phyloP scores from a whole-genome alignment of 2,888 invertebrate species.

The Branchellion lobata region DNA sequence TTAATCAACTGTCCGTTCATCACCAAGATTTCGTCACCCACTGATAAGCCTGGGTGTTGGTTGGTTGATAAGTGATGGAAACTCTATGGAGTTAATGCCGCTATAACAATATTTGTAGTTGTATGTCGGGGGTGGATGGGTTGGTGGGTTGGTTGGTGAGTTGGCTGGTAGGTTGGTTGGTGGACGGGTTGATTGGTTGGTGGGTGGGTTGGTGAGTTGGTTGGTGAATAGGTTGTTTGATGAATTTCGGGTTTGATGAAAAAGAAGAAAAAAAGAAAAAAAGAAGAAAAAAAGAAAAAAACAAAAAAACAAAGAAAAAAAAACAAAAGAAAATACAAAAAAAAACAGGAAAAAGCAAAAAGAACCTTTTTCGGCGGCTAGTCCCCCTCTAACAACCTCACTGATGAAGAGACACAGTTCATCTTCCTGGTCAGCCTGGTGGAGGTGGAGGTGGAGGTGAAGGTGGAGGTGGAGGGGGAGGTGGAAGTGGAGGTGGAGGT shows the following conservation, averaged over 20 bases:
- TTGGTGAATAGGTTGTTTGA: not conserved
- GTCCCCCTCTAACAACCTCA: conserved; percentile 89
- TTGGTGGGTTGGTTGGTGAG: not conserved
- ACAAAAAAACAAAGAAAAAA: too few relatives aligned
- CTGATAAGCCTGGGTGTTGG: conserved; percentile 78
- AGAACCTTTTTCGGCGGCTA: conserved; percentile 96
- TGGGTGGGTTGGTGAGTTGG: not conserved
- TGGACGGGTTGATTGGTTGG: too few relatives aligned
- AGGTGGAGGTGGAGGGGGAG: too few relatives aligned
- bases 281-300: too few relatives aligned
- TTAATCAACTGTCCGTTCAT: conserved; percentile 96
- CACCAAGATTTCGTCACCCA: conserved; percentile 97
- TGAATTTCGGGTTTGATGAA: not conserved
- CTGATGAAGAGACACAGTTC: conserved; percentile 95
- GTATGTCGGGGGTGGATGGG: too few relatives aligned
- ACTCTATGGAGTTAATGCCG: too few relatives aligned
- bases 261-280: too few relatives aligned
- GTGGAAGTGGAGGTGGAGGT: too few relatives aligned
- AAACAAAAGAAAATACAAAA: too few relatives aligned
- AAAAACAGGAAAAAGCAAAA: too few relatives aligned
- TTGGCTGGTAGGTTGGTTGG: not conserved
- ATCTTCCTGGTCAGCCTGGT: conserved; percentile 82
- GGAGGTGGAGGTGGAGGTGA: too few relatives aligned
- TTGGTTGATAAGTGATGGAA: not conserved
- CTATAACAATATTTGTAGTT: too few relatives aligned